Evolutionary conservation across 1,140 invertebrate genomes (phyloP).

Genomic region (Brachionus paranguensis): DNA sequence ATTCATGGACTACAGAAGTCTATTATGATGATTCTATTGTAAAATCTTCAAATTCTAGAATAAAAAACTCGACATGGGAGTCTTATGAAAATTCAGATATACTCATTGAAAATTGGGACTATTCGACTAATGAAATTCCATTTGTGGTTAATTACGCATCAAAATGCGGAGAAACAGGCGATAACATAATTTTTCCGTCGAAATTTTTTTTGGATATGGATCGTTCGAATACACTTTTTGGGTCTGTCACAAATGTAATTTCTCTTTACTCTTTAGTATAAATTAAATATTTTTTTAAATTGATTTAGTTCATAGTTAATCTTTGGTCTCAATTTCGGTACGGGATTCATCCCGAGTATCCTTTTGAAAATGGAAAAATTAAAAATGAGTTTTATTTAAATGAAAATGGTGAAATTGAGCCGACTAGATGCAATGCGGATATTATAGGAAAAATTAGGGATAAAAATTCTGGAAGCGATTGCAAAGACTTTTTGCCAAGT

Average conservation of each 20-base stretch:
- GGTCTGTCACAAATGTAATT: neutral
- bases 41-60: neutral
- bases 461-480: neutral
- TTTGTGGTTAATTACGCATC: conserved; percentile 36
- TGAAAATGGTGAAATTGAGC: conserved; percentile 33
- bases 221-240: neutral
- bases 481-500: neutral
- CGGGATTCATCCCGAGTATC: conserved; percentile 12
- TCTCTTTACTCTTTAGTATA: neutral
- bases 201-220: conserved; percentile 14
- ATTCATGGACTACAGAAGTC: neutral
- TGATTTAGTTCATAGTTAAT: neutral
- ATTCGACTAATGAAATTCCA: neutral
- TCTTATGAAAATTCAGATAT: conserved; percentile 4
- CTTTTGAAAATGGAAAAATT: neutral
- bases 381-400: conserved; percentile 36
- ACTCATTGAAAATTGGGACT: conserved; percentile 7
- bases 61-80: neutral
- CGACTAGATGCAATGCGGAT: conserved; percentile 4
- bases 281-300: neutral
- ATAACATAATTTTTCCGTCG: neutral
- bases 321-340: conserved; percentile 34
- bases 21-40: neutral
- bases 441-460: conserved; percentile 12
- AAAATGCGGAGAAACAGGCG: neutral